A percentile compares a stretch with the other conserved stretches of the same genome.
phyloP scores from a whole-genome alignment of 2,113 vertebrate species.

The Litocranius walleri region DNA sequence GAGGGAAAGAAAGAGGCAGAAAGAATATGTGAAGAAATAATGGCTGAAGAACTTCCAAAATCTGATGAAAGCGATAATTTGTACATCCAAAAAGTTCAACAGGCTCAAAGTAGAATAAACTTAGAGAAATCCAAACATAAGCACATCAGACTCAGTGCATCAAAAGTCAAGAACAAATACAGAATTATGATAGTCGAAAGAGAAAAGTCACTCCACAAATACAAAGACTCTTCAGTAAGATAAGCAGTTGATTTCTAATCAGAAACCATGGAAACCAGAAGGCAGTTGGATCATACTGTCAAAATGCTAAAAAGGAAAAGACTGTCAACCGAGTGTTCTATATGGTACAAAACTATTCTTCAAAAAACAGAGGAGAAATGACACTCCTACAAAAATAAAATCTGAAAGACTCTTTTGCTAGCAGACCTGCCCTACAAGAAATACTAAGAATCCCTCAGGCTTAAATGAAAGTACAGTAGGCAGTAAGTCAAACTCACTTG shows the following conservation, averaged over 20 bases:
- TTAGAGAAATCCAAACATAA: background rate
- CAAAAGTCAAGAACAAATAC: background rate
- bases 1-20: background rate
- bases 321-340: background rate
- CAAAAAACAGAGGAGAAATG: background rate
- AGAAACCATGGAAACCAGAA: background rate
- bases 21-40: background rate
- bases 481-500: background rate
- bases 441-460: constrained; percentile 55
- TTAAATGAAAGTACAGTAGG: constrained; percentile 74
- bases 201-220: background rate
- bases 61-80: background rate
- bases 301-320: background rate
- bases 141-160: background rate
- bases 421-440: background rate
- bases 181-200: background rate
- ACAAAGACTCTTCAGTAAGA: background rate
- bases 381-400: background rate
- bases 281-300: background rate
- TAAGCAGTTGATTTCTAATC: background rate
- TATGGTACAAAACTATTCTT: background rate
- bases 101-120: background rate
- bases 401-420: background rate
- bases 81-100: background rate
- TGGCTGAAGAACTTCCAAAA: background rate